Evolutionary conservation across 2,113 vertebrate species (phyloP).

Genomic region (Sebastes schlegelii): DNA sequence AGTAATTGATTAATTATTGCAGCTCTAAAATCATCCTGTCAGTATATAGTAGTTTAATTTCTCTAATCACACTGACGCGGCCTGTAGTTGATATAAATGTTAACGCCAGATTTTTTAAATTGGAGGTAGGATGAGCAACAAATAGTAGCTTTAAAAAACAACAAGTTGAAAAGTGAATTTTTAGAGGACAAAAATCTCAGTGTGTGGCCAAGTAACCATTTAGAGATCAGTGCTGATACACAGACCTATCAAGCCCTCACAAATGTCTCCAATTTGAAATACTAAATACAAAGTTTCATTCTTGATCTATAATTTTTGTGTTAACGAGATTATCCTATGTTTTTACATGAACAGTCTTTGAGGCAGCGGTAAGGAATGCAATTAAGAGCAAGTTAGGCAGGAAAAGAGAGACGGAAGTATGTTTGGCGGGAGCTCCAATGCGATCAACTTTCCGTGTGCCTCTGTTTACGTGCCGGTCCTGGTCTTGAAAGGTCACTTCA

Average conservation of each 20-base stretch:
- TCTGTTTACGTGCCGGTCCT: slow-evolving; percentile 39
- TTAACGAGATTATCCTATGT: background rate
- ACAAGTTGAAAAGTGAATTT: background rate
- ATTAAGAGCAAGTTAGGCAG: slow-evolving; percentile 9
- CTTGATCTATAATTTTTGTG: background rate
- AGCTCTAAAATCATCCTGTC: too few species aligned
- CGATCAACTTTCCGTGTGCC: slow-evolving; percentile 24
- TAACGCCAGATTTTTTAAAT: background rate
- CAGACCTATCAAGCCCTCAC: background rate
- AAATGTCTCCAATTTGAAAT: too few species aligned
- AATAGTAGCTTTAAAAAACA: too few species aligned
- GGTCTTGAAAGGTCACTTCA: slow-evolving; percentile 63
- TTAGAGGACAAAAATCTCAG: background rate
- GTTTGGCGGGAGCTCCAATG: background rate
- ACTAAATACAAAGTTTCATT: background rate
- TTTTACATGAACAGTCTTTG: background rate
- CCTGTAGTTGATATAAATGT: background rate
- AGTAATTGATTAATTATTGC: too few species aligned
- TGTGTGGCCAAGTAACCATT: background rate
- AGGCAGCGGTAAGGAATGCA: background rate
- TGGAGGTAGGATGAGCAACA: too few species aligned
- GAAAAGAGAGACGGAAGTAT: background rate
- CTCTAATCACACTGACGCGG: background rate
- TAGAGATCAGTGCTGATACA: background rate
- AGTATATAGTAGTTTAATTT: background rate